These are phyloP conservation scores for Tachuris rubrigastra DNA, from an alignment of 2,113 vertebrate species.

Conservation along the genomic window DNA sequence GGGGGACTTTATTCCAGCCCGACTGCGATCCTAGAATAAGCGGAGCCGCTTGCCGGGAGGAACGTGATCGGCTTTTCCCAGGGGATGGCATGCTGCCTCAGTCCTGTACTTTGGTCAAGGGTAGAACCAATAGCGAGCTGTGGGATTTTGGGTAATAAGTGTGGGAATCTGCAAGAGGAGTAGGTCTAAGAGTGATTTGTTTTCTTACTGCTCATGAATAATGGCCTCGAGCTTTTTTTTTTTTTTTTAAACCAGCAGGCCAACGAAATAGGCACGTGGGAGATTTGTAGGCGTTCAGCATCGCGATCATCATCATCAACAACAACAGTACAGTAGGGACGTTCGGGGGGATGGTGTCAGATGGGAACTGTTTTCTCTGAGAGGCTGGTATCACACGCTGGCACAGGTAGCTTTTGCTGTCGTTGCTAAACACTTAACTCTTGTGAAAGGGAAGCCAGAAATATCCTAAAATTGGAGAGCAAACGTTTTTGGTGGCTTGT, in stretches of 20 bases:
- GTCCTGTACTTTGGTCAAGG: slow-evolving; percentile 62
- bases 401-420: slow-evolving; percentile 30
- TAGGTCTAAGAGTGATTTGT: slow-evolving; percentile 69
- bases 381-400: neutral
- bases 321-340: neutral
- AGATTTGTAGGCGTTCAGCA: slow-evolving; percentile 58
- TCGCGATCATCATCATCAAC: slow-evolving; percentile 20
- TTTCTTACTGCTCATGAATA: slow-evolving; percentile 72
- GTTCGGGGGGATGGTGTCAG: slow-evolving; percentile 17
- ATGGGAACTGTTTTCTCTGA: slow-evolving; percentile 10
- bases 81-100: slow-evolving; percentile 58
- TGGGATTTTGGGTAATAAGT: slow-evolving; percentile 78
- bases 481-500: neutral
- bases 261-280: slow-evolving; percentile 43
- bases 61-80: slow-evolving; percentile 63
- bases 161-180: slow-evolving; percentile 77
- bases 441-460: neutral
- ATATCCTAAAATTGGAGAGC: neutral
- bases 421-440: neutral
- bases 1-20: slow-evolving; percentile 41
- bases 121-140: slow-evolving; percentile 67
- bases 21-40: slow-evolving; percentile 48
- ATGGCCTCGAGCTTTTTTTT: slow-evolving; percentile 29
- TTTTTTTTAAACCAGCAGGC: slow-evolving; percentile 18
- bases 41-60: slow-evolving; percentile 58